These are phyloP conservation scores for Echiichthys vipera DNA, from an alignment of 2,797 vertebrate species.

Conservation along the genomic window DNA sequence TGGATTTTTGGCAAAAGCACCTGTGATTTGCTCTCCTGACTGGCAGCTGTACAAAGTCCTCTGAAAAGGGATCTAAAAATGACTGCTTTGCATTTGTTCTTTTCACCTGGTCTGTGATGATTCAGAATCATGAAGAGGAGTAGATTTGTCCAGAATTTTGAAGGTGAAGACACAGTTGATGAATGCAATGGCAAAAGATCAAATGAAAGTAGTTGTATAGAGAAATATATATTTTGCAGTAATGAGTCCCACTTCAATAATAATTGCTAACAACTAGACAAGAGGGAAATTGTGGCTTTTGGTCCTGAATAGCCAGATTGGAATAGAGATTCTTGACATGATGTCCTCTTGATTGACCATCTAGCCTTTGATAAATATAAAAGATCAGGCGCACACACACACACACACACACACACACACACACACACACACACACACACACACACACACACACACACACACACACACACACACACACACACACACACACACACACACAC, in stretches of 20 bases:
- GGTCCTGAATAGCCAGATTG: neutral
- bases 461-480: slow-evolving; percentile 5
- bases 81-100: neutral
- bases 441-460: neutral
- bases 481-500: neutral
- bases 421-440: slow-evolving; percentile 2
- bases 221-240: neutral
- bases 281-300: neutral
- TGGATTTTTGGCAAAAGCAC: slow-evolving; percentile 18
- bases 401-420: neutral
- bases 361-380: neutral
- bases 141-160: neutral
- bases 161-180: neutral
- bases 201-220: neutral
- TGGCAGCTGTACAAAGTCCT: slow-evolving; percentile 5
- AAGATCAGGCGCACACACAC: neutral
- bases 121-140: neutral
- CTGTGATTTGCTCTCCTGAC: slow-evolving; percentile 23
- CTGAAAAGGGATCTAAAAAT: slow-evolving; percentile 19
- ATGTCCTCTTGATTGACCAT: neutral
- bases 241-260: slow-evolving; percentile 1
- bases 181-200: neutral
- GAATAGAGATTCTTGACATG: neutral
- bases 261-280: neutral
- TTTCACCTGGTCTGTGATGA: slow-evolving; percentile 11